phyloP scores from a whole-genome alignment of 1,140 invertebrate genomes.

The Papilio machaon region DNA sequence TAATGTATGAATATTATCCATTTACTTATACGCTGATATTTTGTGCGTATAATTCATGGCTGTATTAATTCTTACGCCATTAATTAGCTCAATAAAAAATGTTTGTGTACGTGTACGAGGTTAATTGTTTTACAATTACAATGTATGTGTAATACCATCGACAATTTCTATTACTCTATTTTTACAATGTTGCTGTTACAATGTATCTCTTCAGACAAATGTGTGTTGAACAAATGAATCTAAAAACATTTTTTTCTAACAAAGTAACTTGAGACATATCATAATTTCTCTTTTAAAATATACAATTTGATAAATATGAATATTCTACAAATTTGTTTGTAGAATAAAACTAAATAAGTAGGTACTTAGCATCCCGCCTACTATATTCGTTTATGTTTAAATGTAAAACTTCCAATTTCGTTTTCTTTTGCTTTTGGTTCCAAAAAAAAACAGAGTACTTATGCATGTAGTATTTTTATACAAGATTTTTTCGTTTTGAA shows the following conservation, averaged over 20 bases:
- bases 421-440: too few species aligned
- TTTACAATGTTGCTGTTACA: background rate
- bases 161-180: background rate
- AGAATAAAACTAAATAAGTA: too few species aligned
- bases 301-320: too few species aligned
- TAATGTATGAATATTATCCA: background rate
- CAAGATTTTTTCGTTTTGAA: background rate
- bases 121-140: constrained; percentile 11
- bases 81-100: background rate
- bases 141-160: background rate
- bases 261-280: too few species aligned
- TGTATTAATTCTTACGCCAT: background rate
- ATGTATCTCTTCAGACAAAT: background rate
- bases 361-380: too few species aligned
- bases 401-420: too few species aligned
- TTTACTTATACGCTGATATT: background rate
- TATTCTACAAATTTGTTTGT: too few species aligned
- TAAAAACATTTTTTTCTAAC: background rate
- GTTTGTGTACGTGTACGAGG: background rate
- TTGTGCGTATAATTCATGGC: background rate
- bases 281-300: too few species aligned
- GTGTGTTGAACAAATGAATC: background rate
- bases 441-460: too few species aligned
- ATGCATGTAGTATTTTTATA: too few species aligned
- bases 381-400: too few species aligned